Percentiles rank a stretch among this genome's conserved stretches.
phyloP scores from a whole-genome alignment of 2,888 invertebrate species.

The Barypeithes pellucidus region DNA sequence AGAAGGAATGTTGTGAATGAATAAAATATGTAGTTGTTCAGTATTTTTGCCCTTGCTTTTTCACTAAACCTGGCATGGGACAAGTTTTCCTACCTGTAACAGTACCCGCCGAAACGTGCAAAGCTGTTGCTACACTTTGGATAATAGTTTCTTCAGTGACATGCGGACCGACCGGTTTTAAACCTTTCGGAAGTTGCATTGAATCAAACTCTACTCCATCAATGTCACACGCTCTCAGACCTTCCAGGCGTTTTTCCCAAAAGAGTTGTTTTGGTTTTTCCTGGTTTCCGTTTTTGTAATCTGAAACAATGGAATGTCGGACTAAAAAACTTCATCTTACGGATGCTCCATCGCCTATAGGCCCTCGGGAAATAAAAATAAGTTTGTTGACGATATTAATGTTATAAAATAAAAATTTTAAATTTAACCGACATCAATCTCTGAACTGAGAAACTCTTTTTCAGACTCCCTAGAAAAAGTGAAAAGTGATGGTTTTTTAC shows the following conservation, averaged over 20 bases:
- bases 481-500: too few species aligned
- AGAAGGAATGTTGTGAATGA: too few species aligned
- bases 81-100: constrained; percentile 80
- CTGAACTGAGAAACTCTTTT: too few species aligned
- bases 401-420: too few species aligned
- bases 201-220: constrained; percentile 87
- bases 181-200: constrained; percentile 88
- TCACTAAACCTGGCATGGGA: too few species aligned
- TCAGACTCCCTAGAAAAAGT: too few species aligned
- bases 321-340: not conserved
- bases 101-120: constrained; percentile 90
- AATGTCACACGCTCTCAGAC: constrained; percentile 90
- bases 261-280: constrained; percentile 93
- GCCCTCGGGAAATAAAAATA: not conserved
- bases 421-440: too few species aligned
- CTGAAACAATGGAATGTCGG: constrained; percentile 67
- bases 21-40: too few species aligned
- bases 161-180: constrained; percentile 88
- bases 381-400: not conserved
- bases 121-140: constrained; percentile 95
- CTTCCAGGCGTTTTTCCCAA: constrained; percentile 87
- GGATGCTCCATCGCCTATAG: too few species aligned
- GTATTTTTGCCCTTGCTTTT: too few species aligned
- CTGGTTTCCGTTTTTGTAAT: constrained; percentile 92
- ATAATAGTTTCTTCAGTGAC: constrained; percentile 90